phyloP scores from a whole-genome alignment of 2,797 vertebrate genomes.

The Chaenodraco wilsoni region DNA sequence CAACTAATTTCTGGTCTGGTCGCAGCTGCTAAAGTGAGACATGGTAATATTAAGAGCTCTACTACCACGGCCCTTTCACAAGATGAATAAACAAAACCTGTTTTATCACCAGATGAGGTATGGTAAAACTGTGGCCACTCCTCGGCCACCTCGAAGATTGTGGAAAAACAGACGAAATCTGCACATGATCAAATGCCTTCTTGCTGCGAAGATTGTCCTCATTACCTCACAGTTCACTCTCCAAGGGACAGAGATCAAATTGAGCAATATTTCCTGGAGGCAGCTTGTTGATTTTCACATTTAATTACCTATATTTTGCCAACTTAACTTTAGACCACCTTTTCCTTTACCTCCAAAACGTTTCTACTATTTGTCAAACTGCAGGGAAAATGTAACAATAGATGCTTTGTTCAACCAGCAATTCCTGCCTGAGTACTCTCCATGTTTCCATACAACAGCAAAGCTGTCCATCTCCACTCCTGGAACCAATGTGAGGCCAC shows the following conservation, averaged over 20 bases:
- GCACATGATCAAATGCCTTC: conserved; percentile 18
- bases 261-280: neutral
- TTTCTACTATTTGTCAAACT: neutral
- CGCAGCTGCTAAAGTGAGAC: conserved; percentile 36
- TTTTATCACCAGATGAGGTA: conserved; percentile 39
- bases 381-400: conserved; percentile 23
- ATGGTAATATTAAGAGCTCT: conserved; percentile 14
- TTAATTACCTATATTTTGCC: conserved; percentile 8
- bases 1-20: conserved; percentile 28
- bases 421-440: neutral
- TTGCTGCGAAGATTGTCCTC: conserved; percentile 10
- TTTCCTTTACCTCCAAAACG: neutral
- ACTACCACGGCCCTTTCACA: neutral
- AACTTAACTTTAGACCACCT: neutral
- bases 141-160: conserved; percentile 21
- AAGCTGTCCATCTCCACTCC: conserved; percentile 1
- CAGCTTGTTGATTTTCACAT: neutral
- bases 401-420: conserved; percentile 32
- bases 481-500: neutral
- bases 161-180: conserved; percentile 43
- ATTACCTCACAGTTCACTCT: conserved; percentile 12
- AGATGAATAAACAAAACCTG: conserved; percentile 49
- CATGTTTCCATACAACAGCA: conserved; percentile 10
- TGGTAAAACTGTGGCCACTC: conserved; percentile 7
- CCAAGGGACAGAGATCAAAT: neutral